phyloP scores from a whole-genome alignment of 2,888 invertebrate species.

The Trichogramma dendrolimi region DNA sequence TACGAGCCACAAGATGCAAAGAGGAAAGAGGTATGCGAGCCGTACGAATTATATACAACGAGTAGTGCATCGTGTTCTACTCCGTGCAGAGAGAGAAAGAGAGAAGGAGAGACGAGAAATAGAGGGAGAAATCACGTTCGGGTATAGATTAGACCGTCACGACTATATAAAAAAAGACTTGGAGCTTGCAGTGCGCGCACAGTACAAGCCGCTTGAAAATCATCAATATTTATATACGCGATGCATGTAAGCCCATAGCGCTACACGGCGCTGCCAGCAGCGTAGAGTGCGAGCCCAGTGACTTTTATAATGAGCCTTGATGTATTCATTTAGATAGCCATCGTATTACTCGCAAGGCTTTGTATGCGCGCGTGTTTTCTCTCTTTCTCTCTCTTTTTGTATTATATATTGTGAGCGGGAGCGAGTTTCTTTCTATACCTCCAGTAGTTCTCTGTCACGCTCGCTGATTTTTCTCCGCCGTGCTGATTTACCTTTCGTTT shows the following conservation, averaged over 20 bases:
- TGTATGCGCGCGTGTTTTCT: too few relatives aligned
- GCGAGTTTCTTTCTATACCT: constrained; percentile 13
- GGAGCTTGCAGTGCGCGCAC: background rate
- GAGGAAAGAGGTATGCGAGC: too few relatives aligned
- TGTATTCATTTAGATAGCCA: constrained; percentile 38
- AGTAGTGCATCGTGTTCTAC: too few relatives aligned
- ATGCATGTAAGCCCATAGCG: background rate
- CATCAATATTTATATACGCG: constrained; percentile 37
- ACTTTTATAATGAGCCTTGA: constrained; percentile 35
- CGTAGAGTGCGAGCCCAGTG: constrained; percentile 26
- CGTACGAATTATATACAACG: too few relatives aligned
- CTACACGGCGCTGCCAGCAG: constrained; percentile 19
- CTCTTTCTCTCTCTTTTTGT: too few relatives aligned
- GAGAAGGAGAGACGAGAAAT: background rate
- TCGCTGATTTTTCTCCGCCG: background rate
- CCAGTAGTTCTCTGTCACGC: constrained; percentile 12
- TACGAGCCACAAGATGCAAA: too few relatives aligned
- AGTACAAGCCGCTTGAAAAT: constrained; percentile 31
- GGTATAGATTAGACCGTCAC: constrained; percentile 46
- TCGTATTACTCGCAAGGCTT: constrained; percentile 11
- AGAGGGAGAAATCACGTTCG: constrained; percentile 32
- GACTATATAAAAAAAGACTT: constrained; percentile 35
- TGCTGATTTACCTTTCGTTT: background rate
- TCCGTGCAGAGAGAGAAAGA: background rate
- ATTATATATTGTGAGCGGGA: background rate